phyloP scores from a whole-genome alignment of 2,113 vertebrate species.

The Pedionomus torquatus region DNA sequence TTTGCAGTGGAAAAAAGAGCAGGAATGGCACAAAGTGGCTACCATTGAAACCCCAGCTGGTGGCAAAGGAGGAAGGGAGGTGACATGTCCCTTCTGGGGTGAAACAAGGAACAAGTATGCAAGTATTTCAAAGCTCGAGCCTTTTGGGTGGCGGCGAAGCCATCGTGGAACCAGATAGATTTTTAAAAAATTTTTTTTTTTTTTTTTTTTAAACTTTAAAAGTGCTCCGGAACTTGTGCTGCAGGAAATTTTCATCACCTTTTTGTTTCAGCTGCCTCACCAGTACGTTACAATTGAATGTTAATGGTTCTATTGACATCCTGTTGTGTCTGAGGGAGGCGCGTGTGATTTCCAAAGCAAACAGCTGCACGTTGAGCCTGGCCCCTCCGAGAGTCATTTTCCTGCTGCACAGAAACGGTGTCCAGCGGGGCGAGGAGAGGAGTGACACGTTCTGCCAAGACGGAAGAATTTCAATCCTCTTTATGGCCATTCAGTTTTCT shows the following conservation, averaged over 20 bases:
- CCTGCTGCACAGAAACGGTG: neutral
- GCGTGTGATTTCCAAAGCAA: constrained; percentile 59
- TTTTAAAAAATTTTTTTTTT: too few species aligned
- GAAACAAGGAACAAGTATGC: accelerated
- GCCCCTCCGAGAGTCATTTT: constrained; percentile 46
- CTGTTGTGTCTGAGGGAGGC: constrained; percentile 70
- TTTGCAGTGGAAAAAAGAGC: accelerated
- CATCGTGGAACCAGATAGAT: neutral
- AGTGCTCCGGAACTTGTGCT: neutral
- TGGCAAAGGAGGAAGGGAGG: neutral
- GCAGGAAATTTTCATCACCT: constrained; percentile 52
- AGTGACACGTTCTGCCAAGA: neutral
- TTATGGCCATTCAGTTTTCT: constrained; percentile 44
- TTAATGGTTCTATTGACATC: constrained; percentile 42
- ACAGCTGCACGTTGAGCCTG: constrained; percentile 6
- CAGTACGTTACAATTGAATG: neutral
- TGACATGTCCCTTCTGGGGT: accelerated
- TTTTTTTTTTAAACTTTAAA: neutral
- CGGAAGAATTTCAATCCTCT: constrained; percentile 27
- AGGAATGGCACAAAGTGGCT: neutral
- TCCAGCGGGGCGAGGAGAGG: neutral
- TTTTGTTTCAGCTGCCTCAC: constrained; percentile 7
- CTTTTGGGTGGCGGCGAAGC: neutral
- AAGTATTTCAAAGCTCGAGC: neutral
- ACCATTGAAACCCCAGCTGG: accelerated